Evolutionary conservation across 1,140 invertebrate genomes (phyloP).

Genomic region (Pseudomyrmex flavicornis): DNA sequence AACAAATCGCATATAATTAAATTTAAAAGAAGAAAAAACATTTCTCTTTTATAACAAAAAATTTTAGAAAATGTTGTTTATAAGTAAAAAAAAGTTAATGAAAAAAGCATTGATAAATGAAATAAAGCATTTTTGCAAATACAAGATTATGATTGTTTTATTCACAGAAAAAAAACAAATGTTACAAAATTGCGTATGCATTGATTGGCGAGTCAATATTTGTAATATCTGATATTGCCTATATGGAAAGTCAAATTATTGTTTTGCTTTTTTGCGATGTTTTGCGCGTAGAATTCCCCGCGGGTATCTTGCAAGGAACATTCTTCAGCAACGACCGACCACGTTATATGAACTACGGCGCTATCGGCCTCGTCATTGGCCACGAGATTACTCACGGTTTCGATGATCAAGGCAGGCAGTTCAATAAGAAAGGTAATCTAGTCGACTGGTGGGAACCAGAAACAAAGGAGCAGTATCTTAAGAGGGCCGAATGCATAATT

Average conservation of each 20-base stretch:
- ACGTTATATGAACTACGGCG: conserved; percentile 96
- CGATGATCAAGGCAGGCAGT: conserved; percentile 95
- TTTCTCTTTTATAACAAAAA: not conserved
- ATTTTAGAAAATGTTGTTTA: not conserved
- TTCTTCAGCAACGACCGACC: conserved; percentile 94
- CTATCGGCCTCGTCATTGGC: conserved; percentile 96
- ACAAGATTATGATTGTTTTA: not conserved
- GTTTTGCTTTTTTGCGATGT: not conserved
- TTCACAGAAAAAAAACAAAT: not conserved
- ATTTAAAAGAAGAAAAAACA: too few species aligned
- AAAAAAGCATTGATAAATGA: not conserved
- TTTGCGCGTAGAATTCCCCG: conserved; percentile 85
- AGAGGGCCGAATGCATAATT: conserved; percentile 84
- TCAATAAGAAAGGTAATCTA: conserved; percentile 94
- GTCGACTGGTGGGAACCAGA: conserved; percentile 84
- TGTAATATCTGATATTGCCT: too few species aligned
- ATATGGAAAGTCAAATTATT: not conserved
- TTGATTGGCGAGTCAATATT: not conserved
- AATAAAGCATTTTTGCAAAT: not conserved
- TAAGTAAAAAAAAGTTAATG: not conserved
- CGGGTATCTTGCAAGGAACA: conserved; percentile 95
- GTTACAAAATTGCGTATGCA: not conserved
- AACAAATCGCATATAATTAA: not conserved
- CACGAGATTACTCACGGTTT: conserved; percentile 98
- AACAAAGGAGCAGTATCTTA: conserved; percentile 64